Base-by-base conservation (phyloP, 2,113 vertebrate species). In the Salvelinus alpinus region DNA sequence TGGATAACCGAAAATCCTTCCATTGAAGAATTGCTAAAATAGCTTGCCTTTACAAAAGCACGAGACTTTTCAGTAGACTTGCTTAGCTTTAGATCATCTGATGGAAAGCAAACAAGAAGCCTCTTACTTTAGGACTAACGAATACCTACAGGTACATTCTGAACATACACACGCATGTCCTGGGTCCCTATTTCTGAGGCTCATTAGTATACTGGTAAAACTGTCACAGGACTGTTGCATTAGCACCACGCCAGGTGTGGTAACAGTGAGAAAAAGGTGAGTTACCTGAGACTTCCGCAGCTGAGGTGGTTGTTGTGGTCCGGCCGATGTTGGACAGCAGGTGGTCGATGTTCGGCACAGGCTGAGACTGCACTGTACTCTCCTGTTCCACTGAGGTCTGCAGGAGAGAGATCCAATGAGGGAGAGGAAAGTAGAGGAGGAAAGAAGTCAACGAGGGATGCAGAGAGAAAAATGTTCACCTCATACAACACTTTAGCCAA, bases 281-380 rank as follows among this genome's bases (percentile, higher is more conserved):
- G 93, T 97, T 98, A 99, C 98, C 98, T 96, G 98, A 99, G 90
- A 97, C 96, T 89, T 99, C 97, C 85, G 96, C 96, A 4, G 96
- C 95, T 81, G 96, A 94, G 24, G 93, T 86, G 83, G 95, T 91
- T 8, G 96, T 85, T 82, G 95, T 91, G 9, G 96, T 97, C 82
- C 97, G 95, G 90, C 97, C 96, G 82, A 99, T 99, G 95, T 99
- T 99, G 90, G 94, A 95, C 91, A 99, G 97, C 92, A 99, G 95
- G 91, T 99, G 98, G 94, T 99, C 96, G 89, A 99, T 99, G 92
- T 98, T 99, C 88, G 98, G 98, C 93, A 99, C 95, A 90, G 98
- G 97, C 94, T 99, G 97, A 86, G 96, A 97, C 78, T 98, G 95
- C 93, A 99, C 96, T 75, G 98, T 96, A 92, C 90, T 96, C 83